Percentiles rank a stretch among this genome's conserved stretches.
These are phyloP conservation scores for Caiman crocodilus DNA, from an alignment of 2,797 vertebrate species.

Conservation along the genomic window DNA sequence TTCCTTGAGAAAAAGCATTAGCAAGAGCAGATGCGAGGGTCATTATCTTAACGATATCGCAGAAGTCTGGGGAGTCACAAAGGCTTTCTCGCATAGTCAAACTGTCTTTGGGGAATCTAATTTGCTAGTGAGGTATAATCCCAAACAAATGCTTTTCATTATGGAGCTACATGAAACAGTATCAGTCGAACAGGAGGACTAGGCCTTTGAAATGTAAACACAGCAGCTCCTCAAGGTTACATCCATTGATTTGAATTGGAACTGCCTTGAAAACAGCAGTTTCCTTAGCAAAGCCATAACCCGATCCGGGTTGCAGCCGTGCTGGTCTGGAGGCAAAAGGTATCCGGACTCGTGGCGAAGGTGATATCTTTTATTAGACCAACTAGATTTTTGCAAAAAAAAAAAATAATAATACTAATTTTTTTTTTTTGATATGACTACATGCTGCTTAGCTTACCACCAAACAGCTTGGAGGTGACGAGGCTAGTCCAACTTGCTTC, in stretches of 20 bases:
- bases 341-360: no score
- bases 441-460: no score
- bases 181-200: conserved; percentile 22
- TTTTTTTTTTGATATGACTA: no score
- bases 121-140: conserved; percentile 50
- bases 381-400: no score
- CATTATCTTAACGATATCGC: neutral
- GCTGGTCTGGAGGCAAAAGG: no score
- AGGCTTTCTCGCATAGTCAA: conserved; percentile 14
- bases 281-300: conserved; percentile 29
- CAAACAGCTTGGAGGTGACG: no score
- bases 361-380: no score
- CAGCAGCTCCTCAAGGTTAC: conserved; percentile 45
- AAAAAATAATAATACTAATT: no score
- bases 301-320: no score
- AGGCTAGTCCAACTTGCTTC: no score
- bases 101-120: conserved; percentile 42
- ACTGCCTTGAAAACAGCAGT: conserved; percentile 26
- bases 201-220: conserved; percentile 64
- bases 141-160: conserved; percentile 70
- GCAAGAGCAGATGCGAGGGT: neutral
- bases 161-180: conserved; percentile 36
- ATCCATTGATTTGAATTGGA: conserved; percentile 40
- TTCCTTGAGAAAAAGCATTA: neutral
- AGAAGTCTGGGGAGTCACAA: conserved; percentile 7